Evolutionary conservation across 2,888 invertebrate species (phyloP).

Genomic region (Apamea anceps): DNA sequence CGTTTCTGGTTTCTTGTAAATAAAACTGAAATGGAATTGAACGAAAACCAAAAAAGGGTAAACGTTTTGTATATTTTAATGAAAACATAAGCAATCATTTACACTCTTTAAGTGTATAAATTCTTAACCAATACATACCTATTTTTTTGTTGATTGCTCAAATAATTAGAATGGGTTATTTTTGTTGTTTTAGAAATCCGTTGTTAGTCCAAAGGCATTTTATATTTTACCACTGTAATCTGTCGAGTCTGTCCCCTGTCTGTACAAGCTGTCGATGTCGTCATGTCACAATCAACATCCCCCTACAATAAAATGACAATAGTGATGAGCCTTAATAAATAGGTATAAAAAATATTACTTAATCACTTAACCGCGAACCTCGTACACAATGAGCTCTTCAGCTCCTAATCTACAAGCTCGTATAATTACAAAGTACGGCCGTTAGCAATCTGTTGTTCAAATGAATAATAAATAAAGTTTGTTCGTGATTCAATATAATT

Average conservation of each 20-base stretch:
- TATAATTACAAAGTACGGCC: conserved; percentile 1
- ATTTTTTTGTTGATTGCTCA: neutral
- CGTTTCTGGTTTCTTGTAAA: conserved; percentile 19
- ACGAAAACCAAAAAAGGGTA: neutral
- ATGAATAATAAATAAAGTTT: conserved; percentile 29
- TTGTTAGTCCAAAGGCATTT: neutral
- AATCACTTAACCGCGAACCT: neutral
- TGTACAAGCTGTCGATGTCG: neutral
- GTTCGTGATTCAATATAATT: conserved; percentile 48
- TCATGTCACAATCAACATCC: neutral
- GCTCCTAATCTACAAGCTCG: neutral
- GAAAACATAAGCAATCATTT: neutral
- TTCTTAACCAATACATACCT: neutral
- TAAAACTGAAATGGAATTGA: conserved; percentile 7
- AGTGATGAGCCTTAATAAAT: neutral
- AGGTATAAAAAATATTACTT: neutral
- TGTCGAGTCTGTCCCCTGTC: neutral
- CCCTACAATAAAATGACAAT: neutral
- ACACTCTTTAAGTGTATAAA: neutral
- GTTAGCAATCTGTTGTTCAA: conserved; percentile 21
- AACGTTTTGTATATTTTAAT: neutral
- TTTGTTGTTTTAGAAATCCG: neutral
- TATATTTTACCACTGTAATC: neutral
- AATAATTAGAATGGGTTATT: neutral
- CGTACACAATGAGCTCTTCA: neutral